A percentile compares a stretch with the other conserved stretches of the same genome.
phyloP scores from a whole-genome alignment of 2,113 vertebrate genomes.

The Donacobius atricapilla region DNA sequence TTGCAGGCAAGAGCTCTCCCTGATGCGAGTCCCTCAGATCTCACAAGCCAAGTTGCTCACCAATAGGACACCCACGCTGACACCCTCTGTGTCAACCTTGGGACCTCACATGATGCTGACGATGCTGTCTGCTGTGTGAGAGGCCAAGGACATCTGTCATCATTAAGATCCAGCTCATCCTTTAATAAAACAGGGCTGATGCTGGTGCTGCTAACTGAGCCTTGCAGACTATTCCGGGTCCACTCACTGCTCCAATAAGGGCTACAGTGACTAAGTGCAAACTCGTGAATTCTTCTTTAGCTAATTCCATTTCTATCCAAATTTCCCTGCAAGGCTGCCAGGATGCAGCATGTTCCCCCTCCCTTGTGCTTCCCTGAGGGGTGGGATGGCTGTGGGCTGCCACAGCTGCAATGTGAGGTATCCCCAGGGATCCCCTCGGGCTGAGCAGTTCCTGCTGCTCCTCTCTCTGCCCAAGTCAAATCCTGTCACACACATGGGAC shows the following conservation, averaged over 20 bases:
- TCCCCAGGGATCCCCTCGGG: background rate
- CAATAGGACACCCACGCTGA: background rate
- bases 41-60: background rate
- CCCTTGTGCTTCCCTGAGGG: accelerated
- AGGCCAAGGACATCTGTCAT: background rate
- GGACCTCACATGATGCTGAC: background rate
- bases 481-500: accelerated
- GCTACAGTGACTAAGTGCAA: background rate
- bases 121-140: background rate
- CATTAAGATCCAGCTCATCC: background rate
- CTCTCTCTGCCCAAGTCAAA: background rate
- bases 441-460: background rate
- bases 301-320: background rate
- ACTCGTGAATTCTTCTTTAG: background rate
- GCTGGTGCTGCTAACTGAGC: background rate
- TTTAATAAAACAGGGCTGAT: background rate
- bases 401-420: background rate
- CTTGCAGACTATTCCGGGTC: background rate
- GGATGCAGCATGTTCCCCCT: background rate
- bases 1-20: background rate
- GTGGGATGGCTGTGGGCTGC: background rate
- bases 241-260: background rate
- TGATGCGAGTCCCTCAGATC: accelerated
- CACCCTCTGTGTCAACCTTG: background rate
- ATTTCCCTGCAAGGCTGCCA: background rate